phyloP scores from a whole-genome alignment of 2,888 invertebrate species.

The Rhogogaster chlorosoma region DNA sequence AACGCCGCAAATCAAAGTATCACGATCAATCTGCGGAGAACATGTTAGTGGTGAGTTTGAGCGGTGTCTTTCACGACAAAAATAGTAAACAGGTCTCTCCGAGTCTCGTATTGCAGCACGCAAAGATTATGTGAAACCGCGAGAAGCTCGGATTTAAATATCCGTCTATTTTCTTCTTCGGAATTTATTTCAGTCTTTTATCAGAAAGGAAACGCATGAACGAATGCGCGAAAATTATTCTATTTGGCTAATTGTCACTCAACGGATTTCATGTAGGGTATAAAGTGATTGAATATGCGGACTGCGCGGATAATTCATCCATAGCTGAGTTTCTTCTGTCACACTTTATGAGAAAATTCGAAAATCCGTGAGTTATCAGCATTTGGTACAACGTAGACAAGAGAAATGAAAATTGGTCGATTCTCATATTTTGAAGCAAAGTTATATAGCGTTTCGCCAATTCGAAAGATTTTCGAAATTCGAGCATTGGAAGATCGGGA shows the following conservation, averaged over 20 bases:
- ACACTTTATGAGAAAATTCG: too few relatives aligned
- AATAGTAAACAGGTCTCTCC: conserved; percentile 28
- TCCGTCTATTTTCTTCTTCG: background rate
- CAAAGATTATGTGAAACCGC: background rate
- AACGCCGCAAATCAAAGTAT: conserved; percentile 11
- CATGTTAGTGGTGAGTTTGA: conserved; percentile 28
- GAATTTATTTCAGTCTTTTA: background rate
- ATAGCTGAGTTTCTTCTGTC: too few relatives aligned
- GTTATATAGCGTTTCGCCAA: too few relatives aligned
- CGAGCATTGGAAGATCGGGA: too few relatives aligned
- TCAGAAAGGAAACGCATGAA: background rate
- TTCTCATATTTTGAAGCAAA: too few relatives aligned
- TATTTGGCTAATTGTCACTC: background rate
- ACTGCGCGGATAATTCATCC: too few relatives aligned
- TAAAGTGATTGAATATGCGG: background rate
- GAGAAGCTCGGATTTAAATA: background rate
- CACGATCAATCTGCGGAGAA: background rate
- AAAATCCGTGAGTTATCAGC: too few relatives aligned
- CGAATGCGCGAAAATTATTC: background rate
- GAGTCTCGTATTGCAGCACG: conserved; percentile 35
- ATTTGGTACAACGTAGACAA: too few relatives aligned
- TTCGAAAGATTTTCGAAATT: too few relatives aligned
- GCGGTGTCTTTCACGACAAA: conserved; percentile 45
- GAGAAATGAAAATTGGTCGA: too few relatives aligned
- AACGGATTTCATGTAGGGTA: background rate